Percentiles rank a stretch among this genome's conserved stretches.
Conservation (phyloP, 2,888 invertebrate genomes). For the Lottia scabra region DNA sequence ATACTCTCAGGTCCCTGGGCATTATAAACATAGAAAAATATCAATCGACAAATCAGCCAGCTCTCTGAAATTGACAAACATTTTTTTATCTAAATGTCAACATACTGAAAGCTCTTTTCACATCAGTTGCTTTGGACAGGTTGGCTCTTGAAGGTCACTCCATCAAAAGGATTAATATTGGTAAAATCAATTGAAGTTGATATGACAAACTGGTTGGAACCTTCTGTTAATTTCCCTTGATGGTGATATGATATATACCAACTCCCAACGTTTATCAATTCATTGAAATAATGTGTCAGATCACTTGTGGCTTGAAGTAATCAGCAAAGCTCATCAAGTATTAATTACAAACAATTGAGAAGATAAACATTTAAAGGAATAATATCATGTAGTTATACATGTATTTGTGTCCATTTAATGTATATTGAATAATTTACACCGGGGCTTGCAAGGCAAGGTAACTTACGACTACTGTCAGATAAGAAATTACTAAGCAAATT, state of each 20-base stretch:
- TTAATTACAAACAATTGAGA: background rate
- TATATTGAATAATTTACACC: too few relatives aligned
- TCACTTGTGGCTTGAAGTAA: background rate
- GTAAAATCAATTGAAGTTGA: background rate
- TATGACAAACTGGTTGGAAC: background rate
- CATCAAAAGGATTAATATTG: slow-evolving; percentile 2
- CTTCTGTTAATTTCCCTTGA: background rate
- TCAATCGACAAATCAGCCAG: too few relatives aligned
- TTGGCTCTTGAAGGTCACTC: background rate
- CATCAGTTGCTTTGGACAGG: background rate
- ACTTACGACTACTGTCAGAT: too few relatives aligned
- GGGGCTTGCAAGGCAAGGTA: too few relatives aligned
- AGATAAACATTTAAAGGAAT: background rate
- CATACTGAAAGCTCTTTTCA: too few relatives aligned
- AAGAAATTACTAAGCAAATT: too few relatives aligned
- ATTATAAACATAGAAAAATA: too few relatives aligned
- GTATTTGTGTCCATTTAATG: too few relatives aligned
- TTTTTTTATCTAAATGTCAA: too few relatives aligned
- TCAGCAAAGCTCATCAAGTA: background rate
- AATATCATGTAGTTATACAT: too few relatives aligned
- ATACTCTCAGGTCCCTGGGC: too few relatives aligned
- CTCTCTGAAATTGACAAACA: too few relatives aligned
- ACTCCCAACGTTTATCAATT: background rate
- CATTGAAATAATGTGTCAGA: background rate
- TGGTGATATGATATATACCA: background rate